Percentiles rank a stretch among this genome's conserved stretches.
Conservation (phyloP, 2,888 invertebrate genomes). For the Chrysina gloriosa region DNA sequence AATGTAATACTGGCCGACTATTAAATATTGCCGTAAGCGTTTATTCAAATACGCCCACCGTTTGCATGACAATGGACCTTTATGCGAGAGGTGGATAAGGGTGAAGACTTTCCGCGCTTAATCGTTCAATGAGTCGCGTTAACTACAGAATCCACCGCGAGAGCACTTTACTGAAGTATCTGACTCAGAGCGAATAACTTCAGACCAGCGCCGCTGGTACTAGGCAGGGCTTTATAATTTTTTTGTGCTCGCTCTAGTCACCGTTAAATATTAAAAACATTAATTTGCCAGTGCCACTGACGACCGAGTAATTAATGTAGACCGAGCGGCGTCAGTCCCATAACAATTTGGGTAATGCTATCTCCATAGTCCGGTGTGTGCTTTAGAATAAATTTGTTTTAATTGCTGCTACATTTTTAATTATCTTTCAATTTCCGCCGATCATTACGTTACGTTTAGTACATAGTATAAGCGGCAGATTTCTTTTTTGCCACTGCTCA, state of each 20-base stretch:
- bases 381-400: constrained; percentile 7
- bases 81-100: constrained; percentile 50
- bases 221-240: neutral
- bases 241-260: neutral
- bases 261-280: constrained; percentile 17
- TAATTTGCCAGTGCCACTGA: constrained; percentile 12
- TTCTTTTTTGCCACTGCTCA: too few relatives aligned
- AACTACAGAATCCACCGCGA: constrained; percentile 53
- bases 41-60: constrained; percentile 54
- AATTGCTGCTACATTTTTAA: neutral
- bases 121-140: constrained; percentile 54
- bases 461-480: too few relatives aligned
- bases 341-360: neutral
- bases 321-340: neutral
- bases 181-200: constrained; percentile 48
- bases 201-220: constrained; percentile 1
- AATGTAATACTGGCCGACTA: constrained; percentile 51
- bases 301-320: constrained; percentile 10
- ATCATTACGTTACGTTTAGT: neutral
- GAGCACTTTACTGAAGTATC: constrained; percentile 51
- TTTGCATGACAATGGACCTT: constrained; percentile 52
- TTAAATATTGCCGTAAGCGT: constrained; percentile 54
- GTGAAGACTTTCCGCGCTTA: constrained; percentile 51
- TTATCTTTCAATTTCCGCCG: neutral
- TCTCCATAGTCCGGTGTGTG: neutral